Evolutionary conservation across 2,797 vertebrate species (phyloP).

Genomic region (Argya squamiceps): DNA sequence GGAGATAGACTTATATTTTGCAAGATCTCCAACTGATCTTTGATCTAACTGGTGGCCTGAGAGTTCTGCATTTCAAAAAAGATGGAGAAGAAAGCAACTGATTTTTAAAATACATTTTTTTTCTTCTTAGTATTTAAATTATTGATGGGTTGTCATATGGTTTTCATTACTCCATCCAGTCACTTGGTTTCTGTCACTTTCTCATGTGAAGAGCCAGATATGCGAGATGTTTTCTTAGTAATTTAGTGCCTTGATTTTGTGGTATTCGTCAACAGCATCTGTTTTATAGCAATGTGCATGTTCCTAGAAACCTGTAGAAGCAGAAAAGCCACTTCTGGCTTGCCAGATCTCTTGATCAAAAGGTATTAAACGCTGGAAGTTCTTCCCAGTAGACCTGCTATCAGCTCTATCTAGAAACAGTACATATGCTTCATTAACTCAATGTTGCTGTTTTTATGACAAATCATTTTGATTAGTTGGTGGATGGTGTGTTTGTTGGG

Average conservation of each 20-base stretch:
- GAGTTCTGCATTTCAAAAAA: not conserved
- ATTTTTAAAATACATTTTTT: not conserved
- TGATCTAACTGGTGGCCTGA: not conserved
- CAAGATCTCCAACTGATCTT: accelerated
- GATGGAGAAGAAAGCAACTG: not conserved
- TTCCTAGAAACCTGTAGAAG: not conserved
- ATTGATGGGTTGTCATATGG: not conserved
- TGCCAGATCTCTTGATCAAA: not conserved
- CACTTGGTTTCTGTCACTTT: not conserved
- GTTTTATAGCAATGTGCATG: not conserved
- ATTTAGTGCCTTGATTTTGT: not conserved
- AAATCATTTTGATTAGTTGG: not conserved
- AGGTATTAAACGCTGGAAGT: not conserved
- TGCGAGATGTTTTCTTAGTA: not conserved
- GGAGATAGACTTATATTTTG: not conserved
- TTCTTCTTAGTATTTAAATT: not conserved
- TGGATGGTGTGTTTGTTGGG: not conserved
- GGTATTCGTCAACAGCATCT: not conserved
- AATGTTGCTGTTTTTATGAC: not conserved
- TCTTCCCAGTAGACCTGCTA: not conserved
- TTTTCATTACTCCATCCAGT: not conserved
- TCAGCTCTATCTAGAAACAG: not conserved
- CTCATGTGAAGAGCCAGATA: not conserved
- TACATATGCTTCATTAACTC: not conserved
- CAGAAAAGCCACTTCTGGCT: not conserved